Percentiles rank a stretch among this genome's conserved stretches.
Evolutionary conservation across 2,888 invertebrate genomes (phyloP).

Genomic region (Acronicta leporina): DNA sequence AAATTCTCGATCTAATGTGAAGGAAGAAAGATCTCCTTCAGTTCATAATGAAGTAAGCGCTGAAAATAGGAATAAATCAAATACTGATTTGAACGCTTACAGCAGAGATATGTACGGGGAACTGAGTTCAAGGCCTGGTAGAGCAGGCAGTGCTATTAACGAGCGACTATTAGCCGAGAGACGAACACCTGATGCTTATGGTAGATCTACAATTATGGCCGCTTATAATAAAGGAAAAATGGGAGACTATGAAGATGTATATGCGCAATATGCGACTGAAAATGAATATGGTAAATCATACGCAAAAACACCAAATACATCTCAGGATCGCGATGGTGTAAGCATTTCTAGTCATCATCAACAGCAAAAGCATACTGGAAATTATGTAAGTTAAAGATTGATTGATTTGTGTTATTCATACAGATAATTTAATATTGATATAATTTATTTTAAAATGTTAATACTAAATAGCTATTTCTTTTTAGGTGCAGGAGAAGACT

Average conservation of each 20-base stretch:
- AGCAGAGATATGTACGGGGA: constrained; percentile 80
- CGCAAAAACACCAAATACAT: constrained; percentile 90
- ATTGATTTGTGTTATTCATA: neutral
- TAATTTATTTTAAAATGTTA: neutral
- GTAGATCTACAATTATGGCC: constrained; percentile 89
- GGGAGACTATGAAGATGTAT: constrained; percentile 94
- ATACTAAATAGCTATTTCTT: constrained; percentile 29
- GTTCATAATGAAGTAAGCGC: constrained; percentile 66
- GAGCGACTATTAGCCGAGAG: constrained; percentile 89
- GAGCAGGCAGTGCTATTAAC: constrained; percentile 69
- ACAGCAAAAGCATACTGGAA: constrained; percentile 66
- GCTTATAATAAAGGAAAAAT: constrained; percentile 79
- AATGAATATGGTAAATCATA: constrained; percentile 86
- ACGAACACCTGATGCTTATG: constrained; percentile 95
- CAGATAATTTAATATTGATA: neutral
- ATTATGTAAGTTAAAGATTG: constrained; percentile 68
- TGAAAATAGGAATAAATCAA: constrained; percentile 64
- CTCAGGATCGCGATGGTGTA: constrained; percentile 70
- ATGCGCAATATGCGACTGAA: constrained; percentile 76
- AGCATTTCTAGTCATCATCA: constrained; percentile 76
- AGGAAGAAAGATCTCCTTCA: constrained; percentile 62
- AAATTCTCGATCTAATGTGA: constrained; percentile 56
- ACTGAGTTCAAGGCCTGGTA: constrained; percentile 67
- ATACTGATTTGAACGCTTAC: constrained; percentile 66
- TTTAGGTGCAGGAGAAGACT: constrained; percentile 81